A percentile compares a stretch with the other conserved stretches of the same genome.
These are phyloP conservation scores for Pterocles gutturalis DNA, from an alignment of 2,113 vertebrate genomes.

Conservation along the genomic window DNA sequence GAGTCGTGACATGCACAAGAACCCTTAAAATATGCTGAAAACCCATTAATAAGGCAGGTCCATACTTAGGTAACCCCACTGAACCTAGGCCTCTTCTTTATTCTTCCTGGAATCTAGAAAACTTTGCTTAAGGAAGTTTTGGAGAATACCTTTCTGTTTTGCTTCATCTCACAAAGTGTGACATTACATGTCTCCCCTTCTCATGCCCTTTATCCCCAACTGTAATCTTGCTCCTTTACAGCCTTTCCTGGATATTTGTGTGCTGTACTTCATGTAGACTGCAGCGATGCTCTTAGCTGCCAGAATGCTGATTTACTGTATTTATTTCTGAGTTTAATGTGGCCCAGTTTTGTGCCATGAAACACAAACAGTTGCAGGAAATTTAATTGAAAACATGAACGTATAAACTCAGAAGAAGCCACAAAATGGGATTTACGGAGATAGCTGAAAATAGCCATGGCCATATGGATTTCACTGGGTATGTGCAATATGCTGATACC, in stretches of 20 bases:
- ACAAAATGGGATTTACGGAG: not conserved
- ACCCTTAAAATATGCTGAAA: not conserved
- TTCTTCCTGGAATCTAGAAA: not conserved
- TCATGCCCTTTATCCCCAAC: too few species aligned
- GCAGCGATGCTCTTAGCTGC: not conserved
- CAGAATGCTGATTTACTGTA: not conserved
- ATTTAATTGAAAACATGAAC: not conserved
- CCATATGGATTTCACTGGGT: not conserved
- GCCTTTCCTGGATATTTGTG: not conserved
- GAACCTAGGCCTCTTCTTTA: not conserved
- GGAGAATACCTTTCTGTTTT: not conserved
- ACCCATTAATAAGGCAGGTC: not conserved
- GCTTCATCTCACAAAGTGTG: not conserved
- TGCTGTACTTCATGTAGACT: not conserved
- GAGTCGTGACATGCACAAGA: not conserved
- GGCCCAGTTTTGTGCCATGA: not conserved
- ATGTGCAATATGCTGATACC: not conserved
- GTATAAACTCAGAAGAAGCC: not conserved
- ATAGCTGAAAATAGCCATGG: not conserved
- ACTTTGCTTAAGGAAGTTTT: not conserved
- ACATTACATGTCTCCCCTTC: fast-evolving
- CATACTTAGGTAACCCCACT: not conserved
- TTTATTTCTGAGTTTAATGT: not conserved
- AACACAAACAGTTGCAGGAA: not conserved
- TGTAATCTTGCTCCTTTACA: fast-evolving